Base-by-base conservation (phyloP, 2,797 vertebrate species). In the Hippocampus kuda region DNA sequence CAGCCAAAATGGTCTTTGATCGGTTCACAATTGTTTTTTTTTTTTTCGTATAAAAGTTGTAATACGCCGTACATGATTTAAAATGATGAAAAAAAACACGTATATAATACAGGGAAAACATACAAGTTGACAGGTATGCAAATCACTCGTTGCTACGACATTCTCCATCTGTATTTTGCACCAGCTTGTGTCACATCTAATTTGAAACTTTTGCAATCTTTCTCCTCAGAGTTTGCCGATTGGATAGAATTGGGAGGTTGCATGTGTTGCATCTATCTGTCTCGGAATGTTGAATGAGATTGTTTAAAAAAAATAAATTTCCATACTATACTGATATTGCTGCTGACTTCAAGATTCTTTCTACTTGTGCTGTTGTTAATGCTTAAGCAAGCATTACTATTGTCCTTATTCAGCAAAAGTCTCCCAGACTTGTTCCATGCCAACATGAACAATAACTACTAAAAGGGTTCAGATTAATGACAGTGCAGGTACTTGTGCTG, bases 381-480 rank as follows among this genome's bases (percentile, higher is more conserved):
- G 30, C 48, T 48, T 66, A 51, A 53, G 48, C 48, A 66, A 66
- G 49, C 65, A 53, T 53, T 53, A 66, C 38, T 53, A 38, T 66
- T 51, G 48, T 66, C 65, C 49, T 53, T 66, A 16, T 66, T 66
- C 65, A 65, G 63, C 63, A 65, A 65, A 48, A 48, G 63, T 48
- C 63, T 65, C 44, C 24, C 63, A 27, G 44, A 48, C 24, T 27
- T 16, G 44, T 65, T 30, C 63, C 63, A 65, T 65, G 63, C 44
- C 63, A 65, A 48, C 44, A 48, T 48, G 24, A 65, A 65, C 63
- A 65, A 48, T 65, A 65, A 65, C 42, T 49, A 49, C 63, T 65
- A 65, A 65, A 65, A 49, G 63, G 44, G 44, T 46, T 48, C 63
- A 65, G 63, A 65, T 65, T 65, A 65, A 65, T 65, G 63, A 65